Percentiles rank a stretch among this genome's conserved stretches.
Evolutionary conservation across 2,888 invertebrate genomes (phyloP).

Genomic region (Ectemnius cavifrons): DNA sequence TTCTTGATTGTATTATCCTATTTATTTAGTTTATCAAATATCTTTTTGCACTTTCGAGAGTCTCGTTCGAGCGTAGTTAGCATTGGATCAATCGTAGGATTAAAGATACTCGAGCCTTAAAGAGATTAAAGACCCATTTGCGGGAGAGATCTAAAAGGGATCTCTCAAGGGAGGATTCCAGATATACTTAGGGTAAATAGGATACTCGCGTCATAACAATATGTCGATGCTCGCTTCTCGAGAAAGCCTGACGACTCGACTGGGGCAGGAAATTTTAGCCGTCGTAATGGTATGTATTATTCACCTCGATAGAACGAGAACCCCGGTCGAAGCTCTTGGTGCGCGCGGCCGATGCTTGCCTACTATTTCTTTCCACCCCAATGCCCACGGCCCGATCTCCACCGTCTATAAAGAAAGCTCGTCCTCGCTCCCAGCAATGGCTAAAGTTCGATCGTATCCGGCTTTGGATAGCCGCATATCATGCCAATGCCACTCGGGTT

Average conservation of each 20-base stretch:
- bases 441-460: constrained; percentile 56
- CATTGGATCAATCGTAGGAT: too few species aligned
- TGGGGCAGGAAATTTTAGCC: constrained; percentile 36
- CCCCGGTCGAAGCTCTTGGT: constrained; percentile 39
- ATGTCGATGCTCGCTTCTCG: constrained; percentile 32
- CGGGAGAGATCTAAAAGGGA: neutral
- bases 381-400: constrained; percentile 16
- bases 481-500: neutral
- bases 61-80: neutral
- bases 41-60: neutral
- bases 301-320: constrained; percentile 47
- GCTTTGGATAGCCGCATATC: constrained; percentile 36
- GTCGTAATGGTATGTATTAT: constrained; percentile 60
- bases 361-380: constrained; percentile 38
- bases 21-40: neutral
- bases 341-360: constrained; percentile 23
- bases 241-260: neutral
- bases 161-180: neutral
- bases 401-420: constrained; percentile 42
- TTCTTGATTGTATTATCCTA: too few species aligned
- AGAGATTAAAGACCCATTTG: neutral
- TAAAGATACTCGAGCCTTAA: too few species aligned
- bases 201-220: constrained; percentile 40
- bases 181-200: neutral
- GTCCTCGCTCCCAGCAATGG: constrained; percentile 26